These are phyloP conservation scores for Ptychoptera contaminata DNA, from an alignment of 2,888 invertebrate genomes.

Conservation along the genomic window DNA sequence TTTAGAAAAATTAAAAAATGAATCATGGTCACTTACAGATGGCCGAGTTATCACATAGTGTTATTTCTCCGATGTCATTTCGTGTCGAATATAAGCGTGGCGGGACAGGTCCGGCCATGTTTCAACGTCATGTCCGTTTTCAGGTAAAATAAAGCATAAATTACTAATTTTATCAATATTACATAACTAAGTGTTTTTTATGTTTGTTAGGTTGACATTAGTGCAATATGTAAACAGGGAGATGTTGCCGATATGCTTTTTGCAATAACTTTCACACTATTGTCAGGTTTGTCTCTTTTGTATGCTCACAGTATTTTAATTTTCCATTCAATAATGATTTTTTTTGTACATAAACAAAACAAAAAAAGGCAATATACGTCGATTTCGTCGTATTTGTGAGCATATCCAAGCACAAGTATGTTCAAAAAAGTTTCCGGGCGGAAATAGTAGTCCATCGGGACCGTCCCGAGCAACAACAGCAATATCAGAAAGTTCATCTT, in stretches of 20 bases:
- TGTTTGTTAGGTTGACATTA: constrained; percentile 80
- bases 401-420: constrained; percentile 82
- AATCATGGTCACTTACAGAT: constrained; percentile 45
- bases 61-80: constrained; percentile 96
- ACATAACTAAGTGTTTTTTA: neutral
- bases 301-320: neutral
- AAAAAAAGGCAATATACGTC: constrained; percentile 69
- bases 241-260: constrained; percentile 56
- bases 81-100: constrained; percentile 94
- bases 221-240: constrained; percentile 63
- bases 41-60: constrained; percentile 91
- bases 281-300: constrained; percentile 46
- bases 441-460: constrained; percentile 27
- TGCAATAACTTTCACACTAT: constrained; percentile 85
- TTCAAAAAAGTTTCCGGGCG: constrained; percentile 33
- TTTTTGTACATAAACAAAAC: too few relatives aligned
- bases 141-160: constrained; percentile 37
- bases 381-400: constrained; percentile 91
- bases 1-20: too few relatives aligned
- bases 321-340: too few relatives aligned
- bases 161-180: neutral
- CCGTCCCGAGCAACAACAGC: constrained; percentile 29
- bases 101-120: constrained; percentile 88
- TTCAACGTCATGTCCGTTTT: constrained; percentile 89
- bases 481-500: constrained; percentile 33